Conservation (phyloP, 2,113 vertebrate species). For the Amblyopsis rosae region DNA sequence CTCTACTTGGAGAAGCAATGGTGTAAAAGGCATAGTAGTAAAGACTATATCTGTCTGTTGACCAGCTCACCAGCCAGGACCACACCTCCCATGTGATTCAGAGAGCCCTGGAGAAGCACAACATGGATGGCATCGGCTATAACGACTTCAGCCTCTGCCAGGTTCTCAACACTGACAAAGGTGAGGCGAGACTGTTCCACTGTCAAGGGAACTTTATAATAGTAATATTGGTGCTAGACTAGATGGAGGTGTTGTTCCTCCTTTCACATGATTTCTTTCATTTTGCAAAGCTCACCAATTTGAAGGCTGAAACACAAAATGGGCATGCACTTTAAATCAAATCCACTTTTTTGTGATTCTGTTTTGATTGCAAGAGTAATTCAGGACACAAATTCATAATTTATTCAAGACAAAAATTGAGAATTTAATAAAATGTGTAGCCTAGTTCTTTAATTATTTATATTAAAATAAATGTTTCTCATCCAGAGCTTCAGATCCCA, state of each 20-base stretch:
- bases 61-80: slow-evolving; percentile 90
- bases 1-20: too few species aligned
- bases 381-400: too few species aligned
- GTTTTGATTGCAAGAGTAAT: too few species aligned
- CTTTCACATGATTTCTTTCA: too few species aligned
- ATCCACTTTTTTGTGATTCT: too few species aligned
- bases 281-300: too few species aligned
- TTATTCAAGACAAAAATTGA: too few species aligned
- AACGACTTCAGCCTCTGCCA: slow-evolving; percentile 81
- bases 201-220: too few species aligned
- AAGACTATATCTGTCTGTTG: background rate
- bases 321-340: too few species aligned
- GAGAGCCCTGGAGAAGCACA: slow-evolving; percentile 85
- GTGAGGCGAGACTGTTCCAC: slow-evolving; percentile 56
- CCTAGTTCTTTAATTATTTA: background rate
- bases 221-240: too few species aligned
- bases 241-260: too few species aligned
- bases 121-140: slow-evolving; percentile 69
- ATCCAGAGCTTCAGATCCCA: slow-evolving; percentile 84
- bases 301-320: too few species aligned
- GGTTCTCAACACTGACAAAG: slow-evolving; percentile 77
- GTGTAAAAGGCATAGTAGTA: background rate
- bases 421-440: background rate
- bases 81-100: slow-evolving; percentile 84
- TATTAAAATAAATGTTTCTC: slow-evolving; percentile 9